Base-by-base conservation (phyloP, 64 coral and sea anemone genomes). In the Stichodactyla mertensii region DNA sequence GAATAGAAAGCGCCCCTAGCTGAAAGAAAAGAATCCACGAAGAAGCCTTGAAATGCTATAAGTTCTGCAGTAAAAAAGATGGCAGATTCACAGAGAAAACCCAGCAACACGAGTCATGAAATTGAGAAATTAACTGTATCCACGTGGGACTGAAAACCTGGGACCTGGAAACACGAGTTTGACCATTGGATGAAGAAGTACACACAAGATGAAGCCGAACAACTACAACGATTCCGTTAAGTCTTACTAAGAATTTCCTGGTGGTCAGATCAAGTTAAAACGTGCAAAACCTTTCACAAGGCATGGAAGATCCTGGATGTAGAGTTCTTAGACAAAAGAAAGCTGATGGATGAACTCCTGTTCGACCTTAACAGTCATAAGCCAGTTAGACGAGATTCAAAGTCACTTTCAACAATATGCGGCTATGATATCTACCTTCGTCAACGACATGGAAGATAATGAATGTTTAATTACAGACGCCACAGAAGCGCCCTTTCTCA, bases 191-290 rank as follows among this genome's bases (percentile, higher is more conserved):
- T 71, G 67, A 55, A 7, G 11, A 94, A 94, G 52, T 94, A 94
- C 64, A 31, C 67, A 8, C 78, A 93, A 55, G 88, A 93, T 26
- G 58, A 86, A 84, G 87, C 89, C 6, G 92, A 93, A 70, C 92
- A 90, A 60, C 15, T 93, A 20, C 85, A 90, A 56, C 55, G 85
- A 10, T 94, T 94, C 57, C 80, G 88, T 27, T 87, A 94, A 23
- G 85, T 86, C 20, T 12, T 94, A 10, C 86, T 88, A 64, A 88
- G 78, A 53, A 55, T 66, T 6, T 94, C 88, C 14, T 94, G 64
- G 85, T 94, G 92, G 89, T 85, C 88, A 27, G 92, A 94, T n/a
- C 85, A 90, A 16, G 80, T 94, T 5, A 88, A 55, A 55, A 94
- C 88, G 0, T 88, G 89, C 54, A 88, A 88, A 54, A 84, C 20